These are phyloP conservation scores for Coturnix japonica DNA, from an alignment of 2,113 vertebrate genomes.

Conservation along the genomic window DNA sequence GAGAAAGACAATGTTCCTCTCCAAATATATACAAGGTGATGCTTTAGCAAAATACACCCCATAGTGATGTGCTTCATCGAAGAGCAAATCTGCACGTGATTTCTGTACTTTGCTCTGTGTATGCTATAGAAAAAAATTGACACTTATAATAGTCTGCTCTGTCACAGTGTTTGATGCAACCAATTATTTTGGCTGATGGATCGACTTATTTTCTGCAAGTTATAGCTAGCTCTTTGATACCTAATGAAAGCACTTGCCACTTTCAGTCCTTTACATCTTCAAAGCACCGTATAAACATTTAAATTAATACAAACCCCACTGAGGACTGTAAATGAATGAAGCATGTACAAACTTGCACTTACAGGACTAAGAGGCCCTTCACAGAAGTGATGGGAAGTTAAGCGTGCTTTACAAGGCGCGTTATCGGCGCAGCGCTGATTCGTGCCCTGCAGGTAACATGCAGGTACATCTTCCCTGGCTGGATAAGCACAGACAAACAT, in stretches of 20 bases:
- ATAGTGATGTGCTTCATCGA: not conserved
- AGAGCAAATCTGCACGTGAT: not conserved
- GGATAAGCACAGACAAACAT: not conserved
- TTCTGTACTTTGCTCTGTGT: not conserved
- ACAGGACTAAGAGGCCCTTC: constrained; percentile 27
- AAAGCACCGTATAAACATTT: constrained; percentile 54
- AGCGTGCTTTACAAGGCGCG: not conserved
- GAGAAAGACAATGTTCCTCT: not conserved
- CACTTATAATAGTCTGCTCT: not conserved
- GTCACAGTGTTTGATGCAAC: not conserved
- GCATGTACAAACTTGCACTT: constrained; percentile 23
- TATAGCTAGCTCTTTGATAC: constrained; percentile 47
- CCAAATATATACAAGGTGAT: not conserved
- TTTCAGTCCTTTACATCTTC: constrained; percentile 50
- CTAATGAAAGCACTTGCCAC: constrained; percentile 25
- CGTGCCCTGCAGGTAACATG: not conserved
- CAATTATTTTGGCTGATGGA: constrained; percentile 53
- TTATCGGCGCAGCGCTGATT: not conserved
- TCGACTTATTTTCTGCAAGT: constrained; percentile 13
- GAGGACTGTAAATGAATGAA: constrained; percentile 35
- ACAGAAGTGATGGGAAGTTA: not conserved
- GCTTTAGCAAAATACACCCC: not conserved
- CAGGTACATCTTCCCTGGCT: not conserved
- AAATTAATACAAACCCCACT: constrained; percentile 36
- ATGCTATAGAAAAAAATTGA: not conserved